phyloP scores from a whole-genome alignment of 2,888 invertebrate species.

The Nomada flava region DNA sequence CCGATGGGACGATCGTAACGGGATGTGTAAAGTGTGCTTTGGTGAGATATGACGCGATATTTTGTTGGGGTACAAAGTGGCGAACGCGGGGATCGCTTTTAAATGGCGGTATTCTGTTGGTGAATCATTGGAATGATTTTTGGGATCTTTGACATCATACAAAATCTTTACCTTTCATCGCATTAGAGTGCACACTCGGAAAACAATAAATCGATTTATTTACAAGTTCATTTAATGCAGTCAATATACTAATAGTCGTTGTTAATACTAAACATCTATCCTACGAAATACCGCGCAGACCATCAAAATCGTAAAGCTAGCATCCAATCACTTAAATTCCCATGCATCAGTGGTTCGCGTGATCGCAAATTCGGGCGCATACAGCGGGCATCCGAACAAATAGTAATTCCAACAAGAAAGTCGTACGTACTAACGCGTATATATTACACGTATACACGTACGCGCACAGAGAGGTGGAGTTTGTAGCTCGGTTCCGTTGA shows the following conservation, averaged over 20 bases:
- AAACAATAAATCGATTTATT: too few relatives aligned
- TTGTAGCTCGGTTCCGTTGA: conserved; percentile 14
- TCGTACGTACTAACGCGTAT: background rate
- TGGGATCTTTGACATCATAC: too few relatives aligned
- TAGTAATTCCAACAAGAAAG: conserved; percentile 14
- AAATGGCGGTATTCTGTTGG: background rate
- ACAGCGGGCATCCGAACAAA: background rate
- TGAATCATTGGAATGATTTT: too few relatives aligned
- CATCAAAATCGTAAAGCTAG: background rate
- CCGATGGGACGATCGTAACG: background rate
- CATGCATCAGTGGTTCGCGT: too few relatives aligned
- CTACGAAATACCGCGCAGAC: background rate
- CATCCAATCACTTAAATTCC: background rate
- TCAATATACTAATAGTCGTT: too few relatives aligned
- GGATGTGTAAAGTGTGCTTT: background rate
- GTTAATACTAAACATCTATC: too few relatives aligned
- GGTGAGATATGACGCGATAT: background rate
- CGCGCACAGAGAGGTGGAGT: background rate
- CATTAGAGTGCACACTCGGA: too few relatives aligned
- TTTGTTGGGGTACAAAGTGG: background rate
- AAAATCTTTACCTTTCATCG: too few relatives aligned
- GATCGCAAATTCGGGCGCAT: background rate
- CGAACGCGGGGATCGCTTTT: background rate
- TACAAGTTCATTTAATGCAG: too few relatives aligned
- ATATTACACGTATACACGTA: too few relatives aligned